Conservation (phyloP, 2,888 invertebrate species). For the Drosophila greeni region DNA sequence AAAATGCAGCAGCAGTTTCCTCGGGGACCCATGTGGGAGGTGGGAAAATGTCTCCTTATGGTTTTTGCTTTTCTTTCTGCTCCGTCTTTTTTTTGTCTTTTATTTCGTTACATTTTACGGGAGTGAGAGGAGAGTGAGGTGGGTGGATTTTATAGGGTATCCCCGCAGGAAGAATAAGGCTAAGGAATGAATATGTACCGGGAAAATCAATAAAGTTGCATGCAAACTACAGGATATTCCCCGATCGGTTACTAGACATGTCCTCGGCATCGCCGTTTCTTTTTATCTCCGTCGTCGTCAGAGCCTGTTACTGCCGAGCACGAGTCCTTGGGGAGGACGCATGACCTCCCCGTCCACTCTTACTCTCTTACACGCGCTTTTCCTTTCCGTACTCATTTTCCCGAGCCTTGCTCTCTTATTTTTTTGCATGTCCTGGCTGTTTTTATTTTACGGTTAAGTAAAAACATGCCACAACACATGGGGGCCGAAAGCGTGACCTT, state of each 20-base stretch:
- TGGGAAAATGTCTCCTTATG: conserved; percentile 10
- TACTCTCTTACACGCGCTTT: conserved; percentile 16
- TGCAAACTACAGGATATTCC: conserved; percentile 28
- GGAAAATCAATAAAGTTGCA: conserved; percentile 17
- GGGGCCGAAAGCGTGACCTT: conserved; percentile 35
- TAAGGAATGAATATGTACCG: neutral
- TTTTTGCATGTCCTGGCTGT: conserved; percentile 38
- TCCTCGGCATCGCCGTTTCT: conserved; percentile 6
- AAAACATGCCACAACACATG: conserved; percentile 46
- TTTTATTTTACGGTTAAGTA: conserved; percentile 55
- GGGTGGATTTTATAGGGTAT: conserved; percentile 10
- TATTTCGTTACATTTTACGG: conserved; percentile 49
- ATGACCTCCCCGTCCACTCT: conserved; percentile 28
- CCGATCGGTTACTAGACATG: conserved; percentile 25
- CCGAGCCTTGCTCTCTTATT: conserved; percentile 12
- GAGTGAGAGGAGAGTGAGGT: neutral
- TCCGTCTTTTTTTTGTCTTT: conserved; percentile 37
- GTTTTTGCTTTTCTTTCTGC: conserved; percentile 5
- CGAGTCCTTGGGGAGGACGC: conserved; percentile 53
- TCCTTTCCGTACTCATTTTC: conserved; percentile 37
- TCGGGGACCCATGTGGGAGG: conserved; percentile 19
- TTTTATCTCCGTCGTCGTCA: conserved; percentile 24
- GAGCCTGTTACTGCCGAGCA: conserved; percentile 36
- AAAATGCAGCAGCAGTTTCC: conserved; percentile 27
- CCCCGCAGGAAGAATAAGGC: conserved; percentile 13